Evolutionary conservation across 2,888 invertebrate genomes (phyloP).

Genomic region (Amblyjoppa fuscipennis): DNA sequence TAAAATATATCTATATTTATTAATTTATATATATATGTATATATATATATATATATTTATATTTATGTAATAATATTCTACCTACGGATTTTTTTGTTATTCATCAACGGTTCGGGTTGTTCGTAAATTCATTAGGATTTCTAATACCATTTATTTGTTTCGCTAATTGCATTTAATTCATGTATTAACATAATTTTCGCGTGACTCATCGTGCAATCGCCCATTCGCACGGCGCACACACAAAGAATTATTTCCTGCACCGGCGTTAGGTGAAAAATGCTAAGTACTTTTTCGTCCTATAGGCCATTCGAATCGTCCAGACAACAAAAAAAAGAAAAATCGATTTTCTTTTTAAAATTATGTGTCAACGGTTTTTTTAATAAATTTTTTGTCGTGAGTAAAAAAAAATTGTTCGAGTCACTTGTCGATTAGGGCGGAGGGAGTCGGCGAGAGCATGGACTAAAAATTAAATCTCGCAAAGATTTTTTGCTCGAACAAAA

Average conservation of each 20-base stretch:
- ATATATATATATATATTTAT: background rate
- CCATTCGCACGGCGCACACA: background rate
- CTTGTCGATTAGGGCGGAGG: no score
- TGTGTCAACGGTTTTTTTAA: background rate
- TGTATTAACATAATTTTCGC: constrained; percentile 3
- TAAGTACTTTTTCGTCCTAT: background rate
- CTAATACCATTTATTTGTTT: constrained; percentile 46
- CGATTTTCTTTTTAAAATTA: background rate
- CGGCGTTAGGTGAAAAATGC: background rate
- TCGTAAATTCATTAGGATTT: constrained; percentile 43
- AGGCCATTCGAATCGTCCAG: background rate
- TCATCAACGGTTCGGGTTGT: constrained; percentile 5
- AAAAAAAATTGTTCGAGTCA: background rate
- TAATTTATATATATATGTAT: constrained; percentile 3
- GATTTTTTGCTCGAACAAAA: no score
- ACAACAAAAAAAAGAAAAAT: background rate
- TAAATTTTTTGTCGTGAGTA: background rate
- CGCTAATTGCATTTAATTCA: constrained; percentile 29
- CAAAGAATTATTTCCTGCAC: background rate
- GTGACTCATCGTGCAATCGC: constrained; percentile 1
- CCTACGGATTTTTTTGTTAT: constrained; percentile 21
- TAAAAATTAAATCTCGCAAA: no score
- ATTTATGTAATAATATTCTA: constrained; percentile 29
- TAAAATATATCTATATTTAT: constrained; percentile 49
- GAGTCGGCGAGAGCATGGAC: no score